Conservation (phyloP, 2,797 vertebrate species). For the Characodon lateralis region DNA sequence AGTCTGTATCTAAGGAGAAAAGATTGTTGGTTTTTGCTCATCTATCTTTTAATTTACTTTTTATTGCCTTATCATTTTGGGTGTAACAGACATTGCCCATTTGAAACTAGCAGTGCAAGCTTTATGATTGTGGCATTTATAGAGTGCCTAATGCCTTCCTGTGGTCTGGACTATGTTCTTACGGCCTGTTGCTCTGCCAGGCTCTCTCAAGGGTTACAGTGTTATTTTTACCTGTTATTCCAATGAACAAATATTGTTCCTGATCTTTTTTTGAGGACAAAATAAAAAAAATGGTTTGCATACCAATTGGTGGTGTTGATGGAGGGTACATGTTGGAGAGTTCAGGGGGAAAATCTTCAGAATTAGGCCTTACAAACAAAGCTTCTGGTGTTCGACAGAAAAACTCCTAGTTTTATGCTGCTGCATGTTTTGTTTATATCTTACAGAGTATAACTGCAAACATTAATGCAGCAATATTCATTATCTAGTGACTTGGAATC, state of each 20-base stretch:
- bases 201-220: constrained; percentile 61
- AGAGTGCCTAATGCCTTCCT: constrained; percentile 57
- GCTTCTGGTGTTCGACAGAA: neutral
- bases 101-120: constrained; percentile 25
- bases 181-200: constrained; percentile 50
- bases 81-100: constrained; percentile 3
- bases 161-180: constrained; percentile 69
- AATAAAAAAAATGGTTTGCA: constrained; percentile 25
- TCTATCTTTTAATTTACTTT: neutral
- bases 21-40: neutral
- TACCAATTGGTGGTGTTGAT: constrained; percentile 19
- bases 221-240: constrained; percentile 73
- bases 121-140: constrained; percentile 57
- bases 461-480: neutral
- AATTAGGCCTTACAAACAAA: constrained; percentile 15
- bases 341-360: constrained; percentile 20
- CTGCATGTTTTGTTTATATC: neutral
- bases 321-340: constrained; percentile 14
- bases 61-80: neutral
- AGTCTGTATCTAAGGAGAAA: neutral
- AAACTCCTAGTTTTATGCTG: neutral
- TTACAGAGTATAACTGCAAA: neutral
- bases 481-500: neutral
- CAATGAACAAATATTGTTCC: constrained; percentile 64
- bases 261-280: constrained; percentile 48